These are phyloP conservation scores for Apogon hyalosoma DNA, from an alignment of 2,797 vertebrate species.

Conservation along the genomic window DNA sequence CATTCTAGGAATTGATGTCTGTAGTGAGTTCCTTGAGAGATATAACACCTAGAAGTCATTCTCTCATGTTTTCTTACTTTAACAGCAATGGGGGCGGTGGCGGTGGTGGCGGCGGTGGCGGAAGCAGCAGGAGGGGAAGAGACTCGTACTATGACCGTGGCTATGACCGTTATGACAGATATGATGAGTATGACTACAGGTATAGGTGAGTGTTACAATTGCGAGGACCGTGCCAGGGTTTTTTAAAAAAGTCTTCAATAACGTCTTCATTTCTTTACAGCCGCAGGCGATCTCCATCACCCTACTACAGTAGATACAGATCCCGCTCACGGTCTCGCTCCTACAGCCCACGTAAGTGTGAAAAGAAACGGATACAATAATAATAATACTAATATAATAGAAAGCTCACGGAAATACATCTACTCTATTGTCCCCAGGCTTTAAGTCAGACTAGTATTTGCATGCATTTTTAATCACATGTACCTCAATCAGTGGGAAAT, in stretches of 20 bases:
- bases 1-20: not conserved
- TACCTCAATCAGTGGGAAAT: not conserved
- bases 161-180: conserved; percentile 87
- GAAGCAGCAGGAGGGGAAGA: conserved; percentile 85
- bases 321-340: conserved; percentile 93
- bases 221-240: not conserved
- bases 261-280: conserved; percentile 64
- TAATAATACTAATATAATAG: not conserved
- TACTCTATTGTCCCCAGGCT: not conserved
- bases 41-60: not conserved
- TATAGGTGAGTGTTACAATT: conserved; percentile 83
- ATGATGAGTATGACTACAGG: conserved; percentile 92
- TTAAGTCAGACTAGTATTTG: conserved; percentile 1
- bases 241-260: not conserved
- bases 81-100: conserved; percentile 56
- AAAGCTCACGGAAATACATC: conserved; percentile 9
- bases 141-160: conserved; percentile 88
- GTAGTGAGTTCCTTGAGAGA: conserved; percentile 11
- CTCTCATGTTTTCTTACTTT: not conserved
- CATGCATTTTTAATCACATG: conserved; percentile 6
- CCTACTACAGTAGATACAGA: conserved; percentile 93
- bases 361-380: conserved; percentile 5
- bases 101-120: conserved; percentile 49
- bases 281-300: conserved; percentile 92
- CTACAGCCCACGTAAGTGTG: conserved; percentile 92